phyloP scores from a whole-genome alignment of 2,797 vertebrate genomes.

The Brotula barbata region DNA sequence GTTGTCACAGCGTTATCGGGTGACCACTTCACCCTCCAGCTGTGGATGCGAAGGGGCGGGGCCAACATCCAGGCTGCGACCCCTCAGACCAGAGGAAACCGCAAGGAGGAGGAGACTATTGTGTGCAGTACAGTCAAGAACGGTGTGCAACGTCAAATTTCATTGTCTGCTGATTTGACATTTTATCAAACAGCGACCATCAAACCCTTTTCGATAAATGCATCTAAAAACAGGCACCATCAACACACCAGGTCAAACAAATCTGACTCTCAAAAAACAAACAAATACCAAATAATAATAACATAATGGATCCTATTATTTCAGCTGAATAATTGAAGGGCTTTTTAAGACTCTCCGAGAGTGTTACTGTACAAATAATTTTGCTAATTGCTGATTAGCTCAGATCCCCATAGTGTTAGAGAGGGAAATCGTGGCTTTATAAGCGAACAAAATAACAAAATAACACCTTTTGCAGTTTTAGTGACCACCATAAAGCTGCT shows the following conservation, averaged over 20 bases:
- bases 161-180: too few relatives aligned
- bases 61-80: slow-evolving; percentile 74
- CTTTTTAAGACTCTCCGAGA: neutral
- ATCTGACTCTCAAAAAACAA: too few relatives aligned
- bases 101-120: slow-evolving; percentile 92
- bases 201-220: too few relatives aligned
- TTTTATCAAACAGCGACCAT: too few relatives aligned
- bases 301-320: too few relatives aligned
- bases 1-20: slow-evolving; percentile 86
- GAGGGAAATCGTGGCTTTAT: slow-evolving; percentile 12
- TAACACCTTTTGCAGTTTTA: slow-evolving; percentile 35
- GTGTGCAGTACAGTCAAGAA: slow-evolving; percentile 94
- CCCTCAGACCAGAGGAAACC: slow-evolving; percentile 78
- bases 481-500: slow-evolving; percentile 47
- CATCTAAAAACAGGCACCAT: too few relatives aligned
- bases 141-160: slow-evolving; percentile 74
- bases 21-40: slow-evolving; percentile 95
- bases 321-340: neutral
- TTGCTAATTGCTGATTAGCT: slow-evolving; percentile 1
- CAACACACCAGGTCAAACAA: too few relatives aligned
- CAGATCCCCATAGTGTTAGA: slow-evolving; percentile 2
- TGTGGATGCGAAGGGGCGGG: slow-evolving; percentile 93
- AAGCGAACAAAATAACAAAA: slow-evolving; percentile 8
- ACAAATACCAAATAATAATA: too few relatives aligned
- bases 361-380: neutral